Conservation (phyloP, 53 echinoderm and acorn worm species). For the Zoroaster sp. region DNA sequence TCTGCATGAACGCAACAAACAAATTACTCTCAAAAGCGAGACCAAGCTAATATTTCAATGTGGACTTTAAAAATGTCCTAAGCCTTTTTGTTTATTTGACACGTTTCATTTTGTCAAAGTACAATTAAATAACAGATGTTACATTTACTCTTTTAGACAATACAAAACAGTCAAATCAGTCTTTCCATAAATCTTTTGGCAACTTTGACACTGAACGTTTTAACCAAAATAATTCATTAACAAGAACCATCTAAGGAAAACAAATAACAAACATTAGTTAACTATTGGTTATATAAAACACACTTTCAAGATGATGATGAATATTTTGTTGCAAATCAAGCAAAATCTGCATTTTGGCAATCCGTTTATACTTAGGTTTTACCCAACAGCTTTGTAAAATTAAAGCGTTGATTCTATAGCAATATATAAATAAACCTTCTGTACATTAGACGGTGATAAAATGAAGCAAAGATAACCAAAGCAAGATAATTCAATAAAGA, state of each 20-base stretch:
- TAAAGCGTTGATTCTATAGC: background rate
- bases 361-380: background rate
- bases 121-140: slow-evolving; percentile 40
- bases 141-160: slow-evolving; percentile 5
- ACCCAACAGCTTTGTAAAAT: background rate
- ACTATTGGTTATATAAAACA: too few species aligned
- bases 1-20: too few species aligned
- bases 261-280: too few species aligned
- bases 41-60: slow-evolving; percentile 20
- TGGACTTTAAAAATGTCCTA: slow-evolving; percentile 46
- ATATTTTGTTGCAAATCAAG: background rate
- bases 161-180: background rate
- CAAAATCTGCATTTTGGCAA: background rate
- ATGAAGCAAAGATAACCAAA: too few species aligned
- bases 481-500: too few species aligned
- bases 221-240: background rate
- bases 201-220: slow-evolving; percentile 26
- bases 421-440: background rate
- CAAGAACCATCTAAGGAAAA: too few species aligned
- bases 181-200: slow-evolving; percentile 2
- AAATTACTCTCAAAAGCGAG: background rate
- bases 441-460: background rate
- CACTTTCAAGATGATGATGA: background rate
- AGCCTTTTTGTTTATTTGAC: slow-evolving; percentile 34
- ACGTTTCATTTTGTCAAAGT: slow-evolving; percentile 20